phyloP scores from a whole-genome alignment of 53 echinoderm and acorn worm species.

The Crossaster papposus region DNA sequence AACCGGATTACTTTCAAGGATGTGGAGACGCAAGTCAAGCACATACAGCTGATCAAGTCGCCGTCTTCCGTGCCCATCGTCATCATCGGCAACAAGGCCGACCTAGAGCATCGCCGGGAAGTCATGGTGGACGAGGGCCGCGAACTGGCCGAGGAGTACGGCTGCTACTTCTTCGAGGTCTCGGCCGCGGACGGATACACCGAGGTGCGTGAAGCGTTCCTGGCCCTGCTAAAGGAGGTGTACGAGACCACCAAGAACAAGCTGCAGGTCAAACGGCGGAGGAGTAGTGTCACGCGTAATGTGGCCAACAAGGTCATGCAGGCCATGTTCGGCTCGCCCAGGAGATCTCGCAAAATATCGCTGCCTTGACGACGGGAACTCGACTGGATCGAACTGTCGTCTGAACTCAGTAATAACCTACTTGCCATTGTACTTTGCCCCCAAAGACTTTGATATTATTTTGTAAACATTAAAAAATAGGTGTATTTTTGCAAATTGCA shows the following conservation, averaged over 20 bases:
- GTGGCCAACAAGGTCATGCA: conserved; percentile 94
- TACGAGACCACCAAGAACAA: conserved; percentile 77
- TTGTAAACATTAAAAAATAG: neutral
- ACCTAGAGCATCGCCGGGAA: conserved; percentile 83
- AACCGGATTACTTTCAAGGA: conserved; percentile 75
- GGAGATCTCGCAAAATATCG: conserved; percentile 86
- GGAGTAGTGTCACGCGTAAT: conserved; percentile 89
- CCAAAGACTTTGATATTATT: neutral
- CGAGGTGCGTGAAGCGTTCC: conserved; percentile 81
- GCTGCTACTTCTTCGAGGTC: conserved; percentile 95
- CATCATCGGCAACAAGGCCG: conserved; percentile 87
- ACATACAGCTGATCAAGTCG: conserved; percentile 75
- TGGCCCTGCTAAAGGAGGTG: conserved; percentile 79
- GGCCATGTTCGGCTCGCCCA: conserved; percentile 85
- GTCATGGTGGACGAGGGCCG: conserved; percentile 80
- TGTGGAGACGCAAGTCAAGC: conserved; percentile 77
- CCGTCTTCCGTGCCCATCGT: conserved; percentile 89
- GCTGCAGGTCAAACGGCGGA: conserved; percentile 73
- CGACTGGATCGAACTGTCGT: neutral
- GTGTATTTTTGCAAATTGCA: neutral
- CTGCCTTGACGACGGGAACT: conserved; percentile 65
- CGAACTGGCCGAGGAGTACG: conserved; percentile 92
- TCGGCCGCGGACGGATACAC: conserved; percentile 87
- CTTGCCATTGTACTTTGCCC: neutral
- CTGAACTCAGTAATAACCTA: neutral